Percentiles rank a stretch among this genome's conserved stretches.
These are phyloP conservation scores for Herpetotheres cachinnans DNA, from an alignment of 2,113 vertebrate species.

Conservation along the genomic window DNA sequence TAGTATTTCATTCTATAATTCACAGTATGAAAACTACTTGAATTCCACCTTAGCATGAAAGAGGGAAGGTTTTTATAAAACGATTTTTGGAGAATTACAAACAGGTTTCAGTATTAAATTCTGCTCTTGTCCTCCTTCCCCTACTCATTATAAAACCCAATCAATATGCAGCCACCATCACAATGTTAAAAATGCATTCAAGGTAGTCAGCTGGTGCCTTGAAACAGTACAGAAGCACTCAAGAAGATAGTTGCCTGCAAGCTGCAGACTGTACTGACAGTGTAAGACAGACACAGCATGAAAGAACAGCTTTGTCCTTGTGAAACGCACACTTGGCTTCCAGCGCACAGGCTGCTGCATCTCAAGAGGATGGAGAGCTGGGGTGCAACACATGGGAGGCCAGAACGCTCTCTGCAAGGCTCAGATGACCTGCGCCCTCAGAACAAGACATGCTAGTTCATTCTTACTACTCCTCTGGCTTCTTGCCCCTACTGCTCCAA, in stretches of 20 bases:
- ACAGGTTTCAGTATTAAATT: background rate
- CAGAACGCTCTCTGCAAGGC: constrained; percentile 3
- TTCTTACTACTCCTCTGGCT: constrained; percentile 27
- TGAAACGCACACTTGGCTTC: background rate
- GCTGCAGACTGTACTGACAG: background rate
- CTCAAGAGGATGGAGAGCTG: constrained; percentile 17
- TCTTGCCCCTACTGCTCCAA: constrained; percentile 71
- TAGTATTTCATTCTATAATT: background rate
- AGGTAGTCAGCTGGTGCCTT: background rate
- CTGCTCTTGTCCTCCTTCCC: background rate
- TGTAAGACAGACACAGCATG: background rate
- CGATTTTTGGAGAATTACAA: background rate
- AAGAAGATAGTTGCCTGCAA: background rate
- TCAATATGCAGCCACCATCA: background rate
- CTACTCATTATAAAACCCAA: background rate
- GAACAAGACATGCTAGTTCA: background rate
- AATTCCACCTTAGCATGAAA: constrained; percentile 13
- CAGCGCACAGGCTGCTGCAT: constrained; percentile 12
- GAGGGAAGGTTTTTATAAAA: background rate
- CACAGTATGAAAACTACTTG: constrained; percentile 36
- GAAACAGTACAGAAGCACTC: background rate
- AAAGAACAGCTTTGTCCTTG: background rate
- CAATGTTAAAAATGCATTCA: background rate
- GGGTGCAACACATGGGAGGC: background rate
- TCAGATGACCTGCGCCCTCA: background rate